phyloP scores from a whole-genome alignment of 1,140 invertebrate species.

The Melanaphis sacchari region DNA sequence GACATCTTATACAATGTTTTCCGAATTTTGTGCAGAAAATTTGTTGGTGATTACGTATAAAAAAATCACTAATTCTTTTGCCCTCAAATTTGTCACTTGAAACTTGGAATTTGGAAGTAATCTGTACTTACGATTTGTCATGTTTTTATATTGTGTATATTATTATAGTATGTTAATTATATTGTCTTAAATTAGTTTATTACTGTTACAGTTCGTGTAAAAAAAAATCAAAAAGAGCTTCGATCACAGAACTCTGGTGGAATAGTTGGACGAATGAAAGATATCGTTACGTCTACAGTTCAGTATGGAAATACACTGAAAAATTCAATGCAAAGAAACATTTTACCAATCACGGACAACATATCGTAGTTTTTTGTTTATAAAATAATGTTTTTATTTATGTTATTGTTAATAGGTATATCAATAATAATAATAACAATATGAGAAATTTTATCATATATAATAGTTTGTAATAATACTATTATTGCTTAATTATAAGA shows the following conservation, averaged over 20 bases:
- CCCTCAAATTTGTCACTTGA: background rate
- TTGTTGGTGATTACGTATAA: background rate
- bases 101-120: background rate
- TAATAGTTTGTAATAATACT: background rate
- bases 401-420: background rate
- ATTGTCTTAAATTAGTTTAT: background rate
- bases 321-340: conserved; percentile 30
- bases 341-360: background rate
- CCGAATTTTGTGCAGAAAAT: background rate
- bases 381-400: background rate
- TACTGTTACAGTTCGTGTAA: conserved; percentile 6
- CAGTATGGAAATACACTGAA: conserved; percentile 25
- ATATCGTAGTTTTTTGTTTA: background rate
- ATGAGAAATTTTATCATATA: background rate
- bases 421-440: background rate
- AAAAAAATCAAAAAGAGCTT: background rate
- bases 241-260: background rate
- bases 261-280: conserved; percentile 30
- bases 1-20: background rate
- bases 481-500: background rate
- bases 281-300: background rate
- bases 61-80: background rate
- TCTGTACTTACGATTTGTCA: background rate
- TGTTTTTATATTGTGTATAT: no score
- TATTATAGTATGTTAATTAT: background rate